Evolutionary conservation across 2,888 invertebrate genomes (phyloP).

Genomic region (Synergus umbraculus): DNA sequence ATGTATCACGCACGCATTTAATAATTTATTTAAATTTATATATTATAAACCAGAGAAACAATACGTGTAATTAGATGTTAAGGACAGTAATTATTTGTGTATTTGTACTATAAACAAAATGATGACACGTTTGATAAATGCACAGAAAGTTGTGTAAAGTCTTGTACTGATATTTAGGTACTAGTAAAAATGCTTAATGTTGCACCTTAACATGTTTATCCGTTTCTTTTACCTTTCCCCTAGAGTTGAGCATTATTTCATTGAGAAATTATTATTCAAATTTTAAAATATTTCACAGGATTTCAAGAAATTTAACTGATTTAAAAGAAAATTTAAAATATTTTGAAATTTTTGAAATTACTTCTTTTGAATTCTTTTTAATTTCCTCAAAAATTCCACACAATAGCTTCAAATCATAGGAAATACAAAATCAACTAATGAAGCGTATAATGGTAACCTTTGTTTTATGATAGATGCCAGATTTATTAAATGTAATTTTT

Average conservation of each 20-base stretch:
- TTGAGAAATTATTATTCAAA: no score
- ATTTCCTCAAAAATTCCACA: no score
- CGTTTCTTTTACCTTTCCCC: not conserved
- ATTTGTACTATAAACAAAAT: slow-evolving; percentile 34
- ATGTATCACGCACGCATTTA: slow-evolving; percentile 37
- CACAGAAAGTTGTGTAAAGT: slow-evolving; percentile 24
- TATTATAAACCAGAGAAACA: slow-evolving; percentile 25
- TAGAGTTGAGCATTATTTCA: no score
- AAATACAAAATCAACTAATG: no score
- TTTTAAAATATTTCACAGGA: no score
- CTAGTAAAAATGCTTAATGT: slow-evolving; percentile 39
- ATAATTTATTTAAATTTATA: slow-evolving; percentile 38
- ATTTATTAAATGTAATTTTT: no score
- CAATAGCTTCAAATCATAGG: no score
- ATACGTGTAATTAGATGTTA: slow-evolving; percentile 24
- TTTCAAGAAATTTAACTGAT: no score
- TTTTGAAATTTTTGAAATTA: not conserved
- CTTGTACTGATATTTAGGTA: slow-evolving; percentile 41
- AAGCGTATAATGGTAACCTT: no score
- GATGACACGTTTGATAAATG: slow-evolving; percentile 31
- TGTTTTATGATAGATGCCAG: no score
- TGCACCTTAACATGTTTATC: slow-evolving; percentile 3
- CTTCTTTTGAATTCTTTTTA: no score
- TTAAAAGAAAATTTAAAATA: not conserved
- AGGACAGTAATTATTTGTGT: slow-evolving; percentile 27